phyloP scores from a whole-genome alignment of 2,888 invertebrate genomes.

The Psylliodes chrysocephalus region DNA sequence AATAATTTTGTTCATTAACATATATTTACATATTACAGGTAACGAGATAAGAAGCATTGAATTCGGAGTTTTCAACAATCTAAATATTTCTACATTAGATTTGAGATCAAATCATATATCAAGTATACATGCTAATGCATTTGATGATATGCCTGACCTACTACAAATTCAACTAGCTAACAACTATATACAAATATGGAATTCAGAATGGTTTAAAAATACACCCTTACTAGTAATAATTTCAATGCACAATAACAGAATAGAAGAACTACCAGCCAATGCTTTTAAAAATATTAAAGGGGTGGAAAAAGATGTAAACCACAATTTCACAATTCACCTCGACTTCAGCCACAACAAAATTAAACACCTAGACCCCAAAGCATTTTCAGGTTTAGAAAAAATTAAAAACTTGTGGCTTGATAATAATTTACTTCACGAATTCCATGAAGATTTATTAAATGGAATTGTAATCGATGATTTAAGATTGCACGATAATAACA shows the following conservation, averaged over 20 bases:
- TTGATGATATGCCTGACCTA: slow-evolving; percentile 44
- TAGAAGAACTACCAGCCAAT: slow-evolving; percentile 48
- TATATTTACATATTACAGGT: no score
- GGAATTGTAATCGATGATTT: no score
- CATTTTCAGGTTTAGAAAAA: slow-evolving; percentile 44
- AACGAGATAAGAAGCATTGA: slow-evolving; percentile 48
- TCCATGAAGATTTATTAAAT: no score
- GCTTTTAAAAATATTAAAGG: slow-evolving; percentile 50
- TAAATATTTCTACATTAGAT: slow-evolving; percentile 46
- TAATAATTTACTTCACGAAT: slow-evolving; percentile 50
- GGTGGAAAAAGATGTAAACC: slow-evolving; percentile 44
- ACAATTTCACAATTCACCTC: slow-evolving; percentile 47
- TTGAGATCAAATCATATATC: slow-evolving; percentile 47
- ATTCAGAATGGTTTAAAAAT: no score
- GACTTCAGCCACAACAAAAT: slow-evolving; percentile 54
- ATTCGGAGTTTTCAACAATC: no score
- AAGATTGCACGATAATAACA: no score
- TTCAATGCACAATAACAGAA: slow-evolving; percentile 51
- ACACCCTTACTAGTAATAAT: slow-evolving; percentile 48
- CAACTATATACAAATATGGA: no score
- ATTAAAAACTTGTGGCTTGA: slow-evolving; percentile 54
- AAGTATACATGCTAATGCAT: no score
- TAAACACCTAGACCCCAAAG: no score
- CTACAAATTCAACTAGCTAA: slow-evolving; percentile 50
- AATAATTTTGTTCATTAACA: no score